These are phyloP conservation scores for Lepidotrigona ventralis DNA, from an alignment of 1,140 invertebrate species.

Conservation along the genomic window DNA sequence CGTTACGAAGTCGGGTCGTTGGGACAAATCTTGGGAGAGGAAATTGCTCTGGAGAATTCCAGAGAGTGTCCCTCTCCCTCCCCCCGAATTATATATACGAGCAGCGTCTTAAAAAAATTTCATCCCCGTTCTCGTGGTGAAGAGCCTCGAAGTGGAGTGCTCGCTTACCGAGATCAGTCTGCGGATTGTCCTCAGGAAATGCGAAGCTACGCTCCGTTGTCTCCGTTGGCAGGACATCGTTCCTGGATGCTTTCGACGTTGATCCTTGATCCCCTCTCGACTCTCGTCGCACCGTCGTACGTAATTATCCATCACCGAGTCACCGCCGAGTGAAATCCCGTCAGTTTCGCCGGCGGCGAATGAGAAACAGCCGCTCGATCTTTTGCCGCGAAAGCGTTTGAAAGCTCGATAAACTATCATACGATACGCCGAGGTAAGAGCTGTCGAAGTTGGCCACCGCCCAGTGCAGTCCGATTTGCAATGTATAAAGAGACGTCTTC, in stretches of 20 bases:
- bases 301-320: no score
- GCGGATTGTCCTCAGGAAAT: constrained; percentile 48
- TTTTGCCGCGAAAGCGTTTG: not conserved
- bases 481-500: not conserved
- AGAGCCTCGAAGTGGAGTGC: not conserved
- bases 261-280: not conserved
- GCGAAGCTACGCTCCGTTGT: constrained; percentile 39
- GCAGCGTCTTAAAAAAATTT: constrained; percentile 6
- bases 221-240: constrained; percentile 52
- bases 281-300: not conserved
- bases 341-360: not conserved
- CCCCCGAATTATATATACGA: constrained; percentile 1
- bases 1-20: constrained; percentile 18
- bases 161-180: constrained; percentile 62
- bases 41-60: not conserved
- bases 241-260: no score
- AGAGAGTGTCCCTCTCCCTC: not conserved
- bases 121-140: not conserved
- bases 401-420: not conserved
- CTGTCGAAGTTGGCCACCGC: not conserved
- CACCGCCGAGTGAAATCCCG: not conserved
- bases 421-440: no score
- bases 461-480: not conserved
- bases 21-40: not conserved
- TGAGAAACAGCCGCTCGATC: not conserved